Evolutionary conservation across 2,888 invertebrate genomes (phyloP), one percentile per base, ranked within the genome.

Genomic region (Hyles lineata): DNA sequence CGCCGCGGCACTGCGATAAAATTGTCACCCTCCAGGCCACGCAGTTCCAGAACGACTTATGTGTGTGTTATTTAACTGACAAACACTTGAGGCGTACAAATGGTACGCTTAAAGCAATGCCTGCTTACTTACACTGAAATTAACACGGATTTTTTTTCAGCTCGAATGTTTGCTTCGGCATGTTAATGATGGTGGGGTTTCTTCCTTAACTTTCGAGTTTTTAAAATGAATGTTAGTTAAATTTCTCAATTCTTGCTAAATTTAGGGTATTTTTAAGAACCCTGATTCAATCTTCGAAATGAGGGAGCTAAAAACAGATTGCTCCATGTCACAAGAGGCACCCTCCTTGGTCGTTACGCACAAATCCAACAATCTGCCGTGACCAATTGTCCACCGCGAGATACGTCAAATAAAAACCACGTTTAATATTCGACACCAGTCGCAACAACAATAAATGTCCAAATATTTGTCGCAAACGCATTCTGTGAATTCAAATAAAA

Each of bases 381-480:
- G 87, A 83, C 93, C 83, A 92, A 94, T 92, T 79, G 70, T 74
- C 72, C 78, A 70, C 59, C 71, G 81, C 76, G 75, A 77, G 78
- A 82, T 81, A 82, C 80, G 89, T 87, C 90, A 88, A 90, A 91
- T 87, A 88, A 89, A 89, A 90, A 80, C 86, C 83, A 78, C 87
- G 88, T 85, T 93, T 93, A 90, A 90, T 93, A 93, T 93, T 91
- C 93, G 88, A 87, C 91, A 91, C 93, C 89, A 88, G 85, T 77
- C 87, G 77, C 83, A 79, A 83, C 85, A 76, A 85, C 87, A 93
- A 94, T 94, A 93, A 92, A 93, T 90, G 93, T 93, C 90, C 91
- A 93, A 94, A 94, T 94, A 94, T 94, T 94, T 94, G 93, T 93
- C 89, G 90, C 89, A 87, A 78, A 87, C 83, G 86, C 89, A 89